Conservation (phyloP, 2,113 vertebrate species). For the Ageneiosus marmoratus region DNA sequence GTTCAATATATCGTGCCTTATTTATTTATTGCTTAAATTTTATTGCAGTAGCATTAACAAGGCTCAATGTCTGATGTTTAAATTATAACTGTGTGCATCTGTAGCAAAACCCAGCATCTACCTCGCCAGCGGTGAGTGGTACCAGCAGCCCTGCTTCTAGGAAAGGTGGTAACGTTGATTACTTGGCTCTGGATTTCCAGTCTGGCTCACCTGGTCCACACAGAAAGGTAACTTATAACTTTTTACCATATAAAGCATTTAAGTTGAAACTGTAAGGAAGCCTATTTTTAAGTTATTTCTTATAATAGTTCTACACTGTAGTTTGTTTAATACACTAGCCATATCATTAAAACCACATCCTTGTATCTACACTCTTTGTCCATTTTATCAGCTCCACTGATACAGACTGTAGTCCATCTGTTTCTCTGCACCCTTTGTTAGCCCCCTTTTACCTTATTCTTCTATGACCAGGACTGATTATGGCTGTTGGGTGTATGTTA, state of each 20-base stretch:
- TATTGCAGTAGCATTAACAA: not conserved
- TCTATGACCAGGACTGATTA: too few relatives aligned
- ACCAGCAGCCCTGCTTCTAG: slow-evolving; percentile 93
- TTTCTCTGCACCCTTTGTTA: too few relatives aligned
- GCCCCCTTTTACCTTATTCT: too few relatives aligned
- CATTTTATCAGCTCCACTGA: too few relatives aligned
- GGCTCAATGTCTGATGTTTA: not conserved
- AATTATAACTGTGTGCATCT: slow-evolving; percentile 53
- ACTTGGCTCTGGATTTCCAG: slow-evolving; percentile 94
- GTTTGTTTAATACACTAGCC: not conserved
- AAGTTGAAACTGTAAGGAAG: not conserved
- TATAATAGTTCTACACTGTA: not conserved
- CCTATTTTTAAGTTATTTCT: not conserved
- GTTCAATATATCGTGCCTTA: not conserved
- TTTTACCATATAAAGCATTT: not conserved
- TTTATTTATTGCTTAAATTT: not conserved
- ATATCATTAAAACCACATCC: too few relatives aligned
- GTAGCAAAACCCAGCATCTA: slow-evolving; percentile 96
- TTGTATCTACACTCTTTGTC: too few relatives aligned
- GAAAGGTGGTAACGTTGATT: slow-evolving; percentile 94
- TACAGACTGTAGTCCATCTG: too few relatives aligned
- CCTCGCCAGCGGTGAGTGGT: slow-evolving; percentile 90
- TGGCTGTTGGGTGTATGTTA: too few relatives aligned
- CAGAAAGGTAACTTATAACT: slow-evolving; percentile 81
- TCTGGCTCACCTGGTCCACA: slow-evolving; percentile 91